Evolutionary conservation across 1,140 invertebrate species (phyloP).

Genomic region (Holotrichia oblita): DNA sequence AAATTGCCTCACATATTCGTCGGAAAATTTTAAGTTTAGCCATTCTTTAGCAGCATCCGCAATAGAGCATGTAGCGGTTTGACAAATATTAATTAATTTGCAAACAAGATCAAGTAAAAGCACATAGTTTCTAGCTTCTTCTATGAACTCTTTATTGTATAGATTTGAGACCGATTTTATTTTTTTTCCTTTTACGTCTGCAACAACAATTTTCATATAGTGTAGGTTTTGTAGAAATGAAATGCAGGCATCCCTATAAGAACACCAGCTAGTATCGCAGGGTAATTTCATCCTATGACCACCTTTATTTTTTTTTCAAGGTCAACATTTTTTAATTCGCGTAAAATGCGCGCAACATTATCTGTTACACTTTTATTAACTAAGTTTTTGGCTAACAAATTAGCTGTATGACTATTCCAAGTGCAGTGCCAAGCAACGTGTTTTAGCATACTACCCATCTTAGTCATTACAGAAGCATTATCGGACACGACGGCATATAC

Average conservation of each 20-base stretch:
- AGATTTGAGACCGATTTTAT: too few relatives aligned
- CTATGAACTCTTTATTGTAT: too few relatives aligned
- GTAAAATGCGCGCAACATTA: background rate
- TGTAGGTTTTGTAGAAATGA: too few relatives aligned
- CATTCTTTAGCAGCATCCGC: background rate
- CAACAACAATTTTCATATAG: too few relatives aligned
- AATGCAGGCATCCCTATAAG: too few relatives aligned
- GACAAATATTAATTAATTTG: conserved; percentile 38
- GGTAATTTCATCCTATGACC: too few relatives aligned
- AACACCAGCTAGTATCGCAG: too few relatives aligned
- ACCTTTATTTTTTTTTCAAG: too few relatives aligned
- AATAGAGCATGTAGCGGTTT: conserved; percentile 15
- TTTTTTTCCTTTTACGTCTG: too few relatives aligned
- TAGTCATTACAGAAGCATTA: background rate
- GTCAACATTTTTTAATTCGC: too few relatives aligned
- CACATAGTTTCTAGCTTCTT: background rate
- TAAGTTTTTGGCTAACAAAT: background rate
- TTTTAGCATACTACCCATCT: background rate
- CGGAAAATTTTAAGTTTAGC: conserved; percentile 6
- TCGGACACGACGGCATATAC: background rate
- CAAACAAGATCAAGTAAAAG: conserved; percentile 2
- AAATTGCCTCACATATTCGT: background rate
- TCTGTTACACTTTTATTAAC: too few relatives aligned
- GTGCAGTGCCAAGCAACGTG: background rate
- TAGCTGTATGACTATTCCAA: background rate